phyloP scores from a whole-genome alignment of 2,113 vertebrate species.

The Sceloporus tristichus region DNA sequence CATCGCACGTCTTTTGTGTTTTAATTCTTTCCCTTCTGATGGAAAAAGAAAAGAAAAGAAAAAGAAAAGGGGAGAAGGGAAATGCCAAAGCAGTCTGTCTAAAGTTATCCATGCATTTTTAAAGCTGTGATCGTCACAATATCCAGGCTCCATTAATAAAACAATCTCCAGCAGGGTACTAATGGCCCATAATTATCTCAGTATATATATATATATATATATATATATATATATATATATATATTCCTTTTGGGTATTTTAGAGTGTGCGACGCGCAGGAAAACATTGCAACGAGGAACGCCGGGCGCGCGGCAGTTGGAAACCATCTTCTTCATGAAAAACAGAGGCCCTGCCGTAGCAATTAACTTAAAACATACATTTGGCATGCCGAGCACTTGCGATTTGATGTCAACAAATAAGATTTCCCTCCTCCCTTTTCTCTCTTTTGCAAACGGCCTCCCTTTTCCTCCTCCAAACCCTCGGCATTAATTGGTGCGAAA shows the following conservation, averaged over 20 bases:
- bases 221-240: no score
- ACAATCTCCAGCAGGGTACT: constrained; percentile 57
- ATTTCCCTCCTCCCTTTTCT: neutral
- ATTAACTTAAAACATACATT: constrained; percentile 54
- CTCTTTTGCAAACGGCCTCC: neutral
- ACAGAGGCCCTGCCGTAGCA: constrained; percentile 42
- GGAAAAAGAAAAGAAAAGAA: neutral
- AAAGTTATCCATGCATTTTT: constrained; percentile 70
- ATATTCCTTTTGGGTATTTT: constrained; percentile 54
- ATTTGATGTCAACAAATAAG: constrained; percentile 20
- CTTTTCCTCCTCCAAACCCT: constrained; percentile 2
- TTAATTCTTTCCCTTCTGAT: constrained; percentile 38
- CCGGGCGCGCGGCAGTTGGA: constrained; percentile 33
- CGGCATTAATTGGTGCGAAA: neutral
- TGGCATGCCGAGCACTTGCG: neutral
- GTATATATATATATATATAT: constrained; percentile 28
- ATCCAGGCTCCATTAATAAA: constrained; percentile 72
- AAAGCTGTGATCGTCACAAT: constrained; percentile 58
- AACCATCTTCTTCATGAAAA: constrained; percentile 54
- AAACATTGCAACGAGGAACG: constrained; percentile 52
- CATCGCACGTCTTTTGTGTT: constrained; percentile 17
- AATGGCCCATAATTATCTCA: constrained; percentile 70
- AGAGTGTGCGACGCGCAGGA: constrained; percentile 52
- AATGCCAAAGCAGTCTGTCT: constrained; percentile 19
- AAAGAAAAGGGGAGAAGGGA: neutral